These are phyloP conservation scores for Liodrosophila aerea DNA, from an alignment of 2,888 invertebrate species.

Conservation along the genomic window DNA sequence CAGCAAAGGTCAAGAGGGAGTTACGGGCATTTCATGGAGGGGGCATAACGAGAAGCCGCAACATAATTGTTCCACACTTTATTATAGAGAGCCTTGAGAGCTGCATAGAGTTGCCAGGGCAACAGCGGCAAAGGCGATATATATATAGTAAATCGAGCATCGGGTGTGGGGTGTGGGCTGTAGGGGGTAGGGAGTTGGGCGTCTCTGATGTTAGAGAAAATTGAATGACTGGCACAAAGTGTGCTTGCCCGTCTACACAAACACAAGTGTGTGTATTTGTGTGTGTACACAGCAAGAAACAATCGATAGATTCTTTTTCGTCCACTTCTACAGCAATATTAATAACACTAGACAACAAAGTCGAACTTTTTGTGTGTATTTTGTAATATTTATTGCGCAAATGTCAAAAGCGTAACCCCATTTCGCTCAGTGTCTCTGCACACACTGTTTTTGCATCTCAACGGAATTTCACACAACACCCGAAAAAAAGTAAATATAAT, in stretches of 20 bases:
- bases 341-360: too few relatives aligned
- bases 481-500: not conserved
- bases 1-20: not conserved
- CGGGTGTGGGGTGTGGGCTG: not conserved
- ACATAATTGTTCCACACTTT: constrained; percentile 61
- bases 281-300: not conserved
- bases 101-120: constrained; percentile 16
- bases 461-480: constrained; percentile 28
- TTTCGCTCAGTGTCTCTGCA: constrained; percentile 1
- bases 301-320: too few relatives aligned
- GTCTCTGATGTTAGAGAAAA: constrained; percentile 21
- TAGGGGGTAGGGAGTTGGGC: not conserved
- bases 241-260: not conserved
- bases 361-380: too few relatives aligned
- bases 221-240: constrained; percentile 62
- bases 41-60: constrained; percentile 37
- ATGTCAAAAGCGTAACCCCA: too few relatives aligned
- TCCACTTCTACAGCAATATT: too few relatives aligned
- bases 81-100: constrained; percentile 35
- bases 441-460: constrained; percentile 24
- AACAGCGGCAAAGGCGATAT: too few relatives aligned
- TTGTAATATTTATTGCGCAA: too few relatives aligned
- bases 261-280: not conserved
- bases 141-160: not conserved
- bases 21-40: too few relatives aligned